phyloP scores from a whole-genome alignment of 2,113 vertebrate species.

The Heloderma charlesbogerti region DNA sequence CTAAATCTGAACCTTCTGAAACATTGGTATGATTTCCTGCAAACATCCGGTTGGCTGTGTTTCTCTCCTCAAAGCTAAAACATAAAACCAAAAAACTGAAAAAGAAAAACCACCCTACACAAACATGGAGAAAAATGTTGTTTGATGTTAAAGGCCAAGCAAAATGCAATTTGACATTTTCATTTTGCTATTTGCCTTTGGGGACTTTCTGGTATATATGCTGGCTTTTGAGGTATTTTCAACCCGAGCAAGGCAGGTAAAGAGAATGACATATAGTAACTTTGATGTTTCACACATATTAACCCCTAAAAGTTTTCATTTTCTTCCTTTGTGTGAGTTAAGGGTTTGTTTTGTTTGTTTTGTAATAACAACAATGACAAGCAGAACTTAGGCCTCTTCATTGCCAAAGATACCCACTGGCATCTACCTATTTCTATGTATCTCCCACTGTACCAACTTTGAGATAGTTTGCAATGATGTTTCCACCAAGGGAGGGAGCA shows the following conservation, averaged over 20 bases:
- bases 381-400: not conserved
- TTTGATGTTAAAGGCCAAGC: not conserved
- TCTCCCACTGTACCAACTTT: too few species aligned
- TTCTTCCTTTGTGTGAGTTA: not conserved
- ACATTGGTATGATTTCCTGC: not conserved
- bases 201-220: not conserved
- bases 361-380: too few species aligned
- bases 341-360: not conserved
- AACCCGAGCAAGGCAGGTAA: not conserved
- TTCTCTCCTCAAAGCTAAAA: not conserved
- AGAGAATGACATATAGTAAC: not conserved
- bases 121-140: not conserved
- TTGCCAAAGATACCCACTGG: too few species aligned
- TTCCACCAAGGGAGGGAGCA: too few species aligned
- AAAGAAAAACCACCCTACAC: not conserved
- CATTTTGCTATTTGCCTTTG: not conserved
- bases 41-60: not conserved
- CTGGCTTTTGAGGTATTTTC: not conserved
- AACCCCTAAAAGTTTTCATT: not conserved
- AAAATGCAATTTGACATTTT: slow-evolving; percentile 20
- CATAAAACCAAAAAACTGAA: not conserved
- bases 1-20: not conserved
- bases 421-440: not conserved
- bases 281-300: not conserved
- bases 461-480: too few species aligned